Base-by-base conservation (phyloP, 2,797 vertebrate genomes). In the Alca torda region DNA sequence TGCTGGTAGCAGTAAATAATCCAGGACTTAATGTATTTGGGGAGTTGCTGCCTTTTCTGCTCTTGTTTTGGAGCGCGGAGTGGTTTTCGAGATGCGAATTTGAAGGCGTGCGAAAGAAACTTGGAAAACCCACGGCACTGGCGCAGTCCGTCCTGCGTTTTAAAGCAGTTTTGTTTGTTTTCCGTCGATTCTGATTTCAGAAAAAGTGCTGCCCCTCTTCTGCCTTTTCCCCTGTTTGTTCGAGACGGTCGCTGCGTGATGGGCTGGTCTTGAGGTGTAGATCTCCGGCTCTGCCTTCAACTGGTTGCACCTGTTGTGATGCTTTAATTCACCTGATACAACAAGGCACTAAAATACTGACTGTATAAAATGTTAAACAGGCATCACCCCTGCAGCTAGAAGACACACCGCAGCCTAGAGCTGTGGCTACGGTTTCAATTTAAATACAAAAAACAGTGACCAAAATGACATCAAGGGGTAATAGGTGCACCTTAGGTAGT, bases 271-370 rank as follows among this genome's bases (percentile, higher is more conserved):
- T 2, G 31, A 64, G 28, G 20, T 21, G 23, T 13, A 72, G 45
- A 26, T 8, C 19, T 19, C 51, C 20, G 23, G 30, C 67, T 64
- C 65, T 45, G 28, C 74, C 64, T 63, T 70, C 7, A 1, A 37
- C 21, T 1, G 2, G 6, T 24, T 6, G 30, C 4, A 0, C 21
- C 31, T 68, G 5, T 10, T 24, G 23, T n/a, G 11, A 67, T 6
- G 28, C 39, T 25, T 60, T 54, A 45, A 35, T 46, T 79, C 59
- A 60, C 51, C 39, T 41, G 39, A 13, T 13, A 23, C 25, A 41
- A 23, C 17, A 17, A 46, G 39, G 67, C 37, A n/a, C 28, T 51
- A 28, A 48, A 57, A 65, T 24, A 10, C 16, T 11, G 23, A 57
- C 25, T 8, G 2, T 17, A 17, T 13, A 26, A 56, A 50, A 41